Conservation (phyloP, 2,797 vertebrate genomes). For the Lagorchestes hirsutus region DNA sequence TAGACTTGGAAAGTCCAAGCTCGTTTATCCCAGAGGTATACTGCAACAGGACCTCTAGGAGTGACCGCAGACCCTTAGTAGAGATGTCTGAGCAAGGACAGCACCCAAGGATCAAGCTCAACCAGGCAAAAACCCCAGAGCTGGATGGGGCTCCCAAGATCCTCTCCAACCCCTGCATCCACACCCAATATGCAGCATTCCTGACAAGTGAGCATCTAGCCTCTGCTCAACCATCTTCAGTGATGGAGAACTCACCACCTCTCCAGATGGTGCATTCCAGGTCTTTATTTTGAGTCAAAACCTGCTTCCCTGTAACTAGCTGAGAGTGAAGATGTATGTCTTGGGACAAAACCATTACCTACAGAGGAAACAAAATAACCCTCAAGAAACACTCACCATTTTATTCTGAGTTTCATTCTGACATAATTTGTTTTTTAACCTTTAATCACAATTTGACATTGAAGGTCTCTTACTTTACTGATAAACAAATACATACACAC, state of each 20-base stretch:
- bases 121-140: neutral
- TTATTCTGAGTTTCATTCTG: neutral
- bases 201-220: neutral
- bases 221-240: neutral
- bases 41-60: neutral
- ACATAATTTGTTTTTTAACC: neutral
- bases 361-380: neutral
- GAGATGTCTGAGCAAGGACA: neutral
- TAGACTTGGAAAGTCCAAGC: neutral
- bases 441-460: neutral
- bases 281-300: neutral
- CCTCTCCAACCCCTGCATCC: neutral
- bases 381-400: neutral
- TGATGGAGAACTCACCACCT: neutral
- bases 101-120: neutral
- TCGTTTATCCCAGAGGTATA: neutral
- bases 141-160: neutral
- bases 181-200: neutral
- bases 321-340: neutral
- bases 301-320: neutral
- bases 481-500: no score
- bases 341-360: neutral
- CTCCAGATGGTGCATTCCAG: neutral
- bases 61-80: neutral
- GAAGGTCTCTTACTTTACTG: neutral